Base-by-base conservation (phyloP, 2,888 invertebrate species). In the Escarpia spicata region DNA sequence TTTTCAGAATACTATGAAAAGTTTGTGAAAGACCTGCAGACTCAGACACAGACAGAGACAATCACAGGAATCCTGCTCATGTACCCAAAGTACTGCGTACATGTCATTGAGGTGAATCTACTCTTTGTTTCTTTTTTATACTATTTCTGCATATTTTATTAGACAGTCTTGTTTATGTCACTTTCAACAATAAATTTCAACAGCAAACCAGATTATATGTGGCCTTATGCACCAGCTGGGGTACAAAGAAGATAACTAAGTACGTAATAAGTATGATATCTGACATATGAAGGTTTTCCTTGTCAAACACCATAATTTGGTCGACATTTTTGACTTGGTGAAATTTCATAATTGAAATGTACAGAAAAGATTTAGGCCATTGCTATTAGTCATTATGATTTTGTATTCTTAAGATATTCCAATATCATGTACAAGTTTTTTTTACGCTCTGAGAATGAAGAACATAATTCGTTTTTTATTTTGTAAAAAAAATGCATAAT, bases 61-160 rank as follows among this genome's bases (percentile, higher is more conserved):
- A 95, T 96, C 44, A 95, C 96, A 31, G 96, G 96, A 4, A 94
- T 96, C 12, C 94, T 96, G 93, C 95, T 96, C 43, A 95, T 96
- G 45, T 96, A 96, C 93, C 94, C 95, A 75, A 95, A 95, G 93
- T 95, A 96, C 92, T 94, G 96, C 93, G 95, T 96, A 9, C 96
- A 96, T 94, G 95, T 96, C 15, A 92, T 96, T 15, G 96, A 96
- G 95, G 96, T 96, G 75, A 75, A 26, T 75, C 6, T 26, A 75
- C 75, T 75, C 19, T 26, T 75, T 75, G 75, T 75, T 75, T 4
- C 75, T 75, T 75, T 19, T n/a, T 6, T 75, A 19, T 3, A 1
- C 19, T 75, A 75, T n/a, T 26, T 75, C 75, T 75, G 19, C 6
- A 1, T 26, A 75, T 75, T 75, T 26, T 75, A 75, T 75, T 75